phyloP scores from a whole-genome alignment of 2,113 vertebrate genomes.

The Pyxicephalus adspersus region DNA sequence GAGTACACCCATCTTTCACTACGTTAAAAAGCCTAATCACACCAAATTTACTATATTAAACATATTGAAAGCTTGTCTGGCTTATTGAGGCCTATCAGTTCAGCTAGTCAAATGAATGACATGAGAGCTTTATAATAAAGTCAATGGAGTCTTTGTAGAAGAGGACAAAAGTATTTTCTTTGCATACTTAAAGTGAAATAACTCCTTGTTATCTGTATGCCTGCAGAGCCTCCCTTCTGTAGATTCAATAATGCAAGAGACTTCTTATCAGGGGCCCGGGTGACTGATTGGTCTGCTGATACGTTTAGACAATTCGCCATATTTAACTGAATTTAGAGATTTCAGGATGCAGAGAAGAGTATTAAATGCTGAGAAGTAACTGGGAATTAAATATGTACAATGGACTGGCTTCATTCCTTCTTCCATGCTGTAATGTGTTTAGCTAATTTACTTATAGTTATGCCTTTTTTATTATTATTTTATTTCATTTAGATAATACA shows the following conservation, averaged over 20 bases:
- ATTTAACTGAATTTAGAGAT: conserved; percentile 91
- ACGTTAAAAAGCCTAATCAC: no score
- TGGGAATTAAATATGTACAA: conserved; percentile 89
- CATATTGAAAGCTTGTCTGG: not conserved
- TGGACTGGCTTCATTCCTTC: conserved; percentile 82
- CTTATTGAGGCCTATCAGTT: conserved; percentile 57
- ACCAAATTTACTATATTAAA: no score
- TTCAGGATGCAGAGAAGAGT: conserved; percentile 72
- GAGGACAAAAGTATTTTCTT: conserved; percentile 63
- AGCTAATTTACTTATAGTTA: conserved; percentile 79
- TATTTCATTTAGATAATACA: no score
- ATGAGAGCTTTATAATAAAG: conserved; percentile 76
- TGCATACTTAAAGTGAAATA: conserved; percentile 81
- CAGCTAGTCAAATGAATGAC: conserved; percentile 67
- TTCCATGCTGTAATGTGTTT: conserved; percentile 75
- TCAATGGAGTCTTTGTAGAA: conserved; percentile 68
- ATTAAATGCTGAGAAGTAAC: conserved; percentile 82
- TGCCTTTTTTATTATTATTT: conserved; percentile 79
- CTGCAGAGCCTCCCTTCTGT: conserved; percentile 85
- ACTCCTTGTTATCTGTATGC: conserved; percentile 84
- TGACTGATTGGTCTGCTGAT: conserved; percentile 89
- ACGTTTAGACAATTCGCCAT: conserved; percentile 88
- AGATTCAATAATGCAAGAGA: conserved; percentile 89
- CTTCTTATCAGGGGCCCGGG: conserved; percentile 81
- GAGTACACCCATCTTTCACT: no score